phyloP scores from a whole-genome alignment of 1,140 invertebrate species.

The Brachionus paranguensis region DNA sequence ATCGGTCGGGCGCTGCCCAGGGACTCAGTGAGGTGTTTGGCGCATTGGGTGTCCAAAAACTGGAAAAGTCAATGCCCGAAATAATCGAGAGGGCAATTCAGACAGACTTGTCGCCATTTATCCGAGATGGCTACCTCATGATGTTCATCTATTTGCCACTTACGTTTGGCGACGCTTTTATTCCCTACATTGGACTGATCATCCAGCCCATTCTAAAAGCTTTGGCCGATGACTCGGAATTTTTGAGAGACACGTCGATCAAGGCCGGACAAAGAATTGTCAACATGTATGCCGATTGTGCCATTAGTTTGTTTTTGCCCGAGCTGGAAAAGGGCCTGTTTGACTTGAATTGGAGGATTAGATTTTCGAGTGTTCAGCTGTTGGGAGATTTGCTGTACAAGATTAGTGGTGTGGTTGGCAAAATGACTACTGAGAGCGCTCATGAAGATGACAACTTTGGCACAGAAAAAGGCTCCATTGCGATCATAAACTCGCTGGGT shows the following conservation, averaged over 20 bases:
- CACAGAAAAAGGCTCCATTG: slow-evolving; percentile 70
- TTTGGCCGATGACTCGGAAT: slow-evolving; percentile 96
- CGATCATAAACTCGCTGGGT: slow-evolving; percentile 80
- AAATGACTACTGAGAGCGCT: slow-evolving; percentile 96
- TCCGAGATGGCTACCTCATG: slow-evolving; percentile 99
- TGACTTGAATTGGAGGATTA: slow-evolving; percentile 87
- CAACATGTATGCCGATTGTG: slow-evolving; percentile 88
- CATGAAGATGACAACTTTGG: slow-evolving; percentile 98
- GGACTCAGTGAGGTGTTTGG: slow-evolving; percentile 81
- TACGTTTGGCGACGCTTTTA: slow-evolving; percentile 89
- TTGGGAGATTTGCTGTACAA: slow-evolving; percentile 91
- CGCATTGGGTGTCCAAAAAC: slow-evolving; percentile 84
- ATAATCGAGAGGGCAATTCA: slow-evolving; percentile 87
- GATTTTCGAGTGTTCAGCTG: slow-evolving; percentile 90
- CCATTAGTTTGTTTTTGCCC: slow-evolving; percentile 83
- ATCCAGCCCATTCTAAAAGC: slow-evolving; percentile 95
- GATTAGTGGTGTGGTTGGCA: slow-evolving; percentile 84
- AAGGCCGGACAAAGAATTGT: slow-evolving; percentile 94
- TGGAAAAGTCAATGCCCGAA: slow-evolving; percentile 94
- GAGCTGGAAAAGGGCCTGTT: slow-evolving; percentile 72
- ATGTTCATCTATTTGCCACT: slow-evolving; percentile 99
- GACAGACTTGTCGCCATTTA: slow-evolving; percentile 84
- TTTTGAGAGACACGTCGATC: slow-evolving; percentile 90
- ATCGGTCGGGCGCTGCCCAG: slow-evolving; percentile 93
- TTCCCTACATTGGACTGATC: slow-evolving; percentile 90